Conservation (phyloP, 2,797 vertebrate genomes). For the Pogoniulus pusillus region DNA sequence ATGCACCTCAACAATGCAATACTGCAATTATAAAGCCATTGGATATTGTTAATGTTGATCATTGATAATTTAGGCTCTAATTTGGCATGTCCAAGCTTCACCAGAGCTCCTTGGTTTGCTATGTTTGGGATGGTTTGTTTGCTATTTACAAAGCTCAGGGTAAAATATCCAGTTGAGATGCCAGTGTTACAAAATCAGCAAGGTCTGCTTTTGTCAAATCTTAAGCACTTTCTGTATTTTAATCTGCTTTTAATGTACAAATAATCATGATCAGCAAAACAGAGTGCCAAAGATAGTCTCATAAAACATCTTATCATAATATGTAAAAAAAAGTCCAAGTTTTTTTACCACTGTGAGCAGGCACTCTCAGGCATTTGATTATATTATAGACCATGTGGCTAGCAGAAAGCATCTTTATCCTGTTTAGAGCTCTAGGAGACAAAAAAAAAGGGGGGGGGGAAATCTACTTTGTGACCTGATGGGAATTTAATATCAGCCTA, state of each 20-base stretch:
- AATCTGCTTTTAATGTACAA: not conserved
- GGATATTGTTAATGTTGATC: not conserved
- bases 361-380: constrained; percentile 12
- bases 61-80: not conserved
- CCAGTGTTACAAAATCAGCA: not conserved
- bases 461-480: constrained; percentile 46
- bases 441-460: constrained; percentile 32
- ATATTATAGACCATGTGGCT: not conserved
- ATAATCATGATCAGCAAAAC: not conserved
- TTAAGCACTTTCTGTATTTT: not conserved
- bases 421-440: not conserved
- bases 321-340: not conserved
- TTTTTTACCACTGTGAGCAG: not conserved
- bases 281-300: not conserved
- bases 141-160: not conserved
- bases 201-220: not conserved
- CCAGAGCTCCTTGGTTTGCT: not conserved
- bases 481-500: constrained; percentile 54
- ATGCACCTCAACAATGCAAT: not conserved
- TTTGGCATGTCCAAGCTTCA: not conserved
- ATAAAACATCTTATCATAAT: not conserved
- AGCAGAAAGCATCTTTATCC: constrained; percentile 14
- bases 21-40: not conserved
- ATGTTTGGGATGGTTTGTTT: not conserved
- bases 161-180: not conserved